Conservation (phyloP, 2,113 vertebrate genomes). For the Tricholaema leucomelas region DNA sequence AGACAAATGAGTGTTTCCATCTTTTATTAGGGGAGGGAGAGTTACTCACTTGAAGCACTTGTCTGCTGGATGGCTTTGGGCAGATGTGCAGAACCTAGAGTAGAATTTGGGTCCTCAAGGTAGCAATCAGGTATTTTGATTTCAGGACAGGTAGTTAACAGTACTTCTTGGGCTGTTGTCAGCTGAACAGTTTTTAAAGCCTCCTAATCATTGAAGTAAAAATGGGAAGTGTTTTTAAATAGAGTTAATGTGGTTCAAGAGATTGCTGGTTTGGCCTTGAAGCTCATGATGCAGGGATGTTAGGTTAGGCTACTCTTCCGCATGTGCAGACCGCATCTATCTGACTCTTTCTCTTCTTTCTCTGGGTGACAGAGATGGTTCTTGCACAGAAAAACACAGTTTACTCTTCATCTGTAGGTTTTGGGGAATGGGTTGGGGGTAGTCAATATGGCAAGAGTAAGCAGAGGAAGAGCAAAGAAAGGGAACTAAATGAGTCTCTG, state of each 20-base stretch:
- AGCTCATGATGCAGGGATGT: not conserved
- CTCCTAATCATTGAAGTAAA: not conserved
- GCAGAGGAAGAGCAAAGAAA: not conserved
- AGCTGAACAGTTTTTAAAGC: not conserved
- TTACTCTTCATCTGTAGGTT: not conserved
- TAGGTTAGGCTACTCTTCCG: not conserved
- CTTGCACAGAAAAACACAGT: not conserved
- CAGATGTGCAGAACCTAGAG: not conserved
- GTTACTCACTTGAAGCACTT: not conserved
- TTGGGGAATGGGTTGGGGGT: not conserved
- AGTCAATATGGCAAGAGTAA: not conserved
- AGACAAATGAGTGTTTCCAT: not conserved
- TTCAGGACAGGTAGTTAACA: not conserved
- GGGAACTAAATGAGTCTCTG: not conserved
- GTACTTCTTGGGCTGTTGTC: not conserved
- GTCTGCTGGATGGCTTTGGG: conserved; percentile 16
- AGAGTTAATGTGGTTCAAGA: not conserved
- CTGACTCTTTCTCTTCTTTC: not conserved
- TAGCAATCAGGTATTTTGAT: not conserved
- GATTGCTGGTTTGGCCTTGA: not conserved
- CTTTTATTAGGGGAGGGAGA: not conserved
- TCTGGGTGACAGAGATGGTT: not conserved
- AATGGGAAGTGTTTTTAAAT: not conserved
- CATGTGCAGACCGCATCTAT: rapidly evolving
- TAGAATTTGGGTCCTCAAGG: not conserved